Evolutionary conservation across 2,797 vertebrate genomes (phyloP), one percentile per base, ranked within the genome.

Genomic region (Ctenopoma kingsleyae): DNA sequence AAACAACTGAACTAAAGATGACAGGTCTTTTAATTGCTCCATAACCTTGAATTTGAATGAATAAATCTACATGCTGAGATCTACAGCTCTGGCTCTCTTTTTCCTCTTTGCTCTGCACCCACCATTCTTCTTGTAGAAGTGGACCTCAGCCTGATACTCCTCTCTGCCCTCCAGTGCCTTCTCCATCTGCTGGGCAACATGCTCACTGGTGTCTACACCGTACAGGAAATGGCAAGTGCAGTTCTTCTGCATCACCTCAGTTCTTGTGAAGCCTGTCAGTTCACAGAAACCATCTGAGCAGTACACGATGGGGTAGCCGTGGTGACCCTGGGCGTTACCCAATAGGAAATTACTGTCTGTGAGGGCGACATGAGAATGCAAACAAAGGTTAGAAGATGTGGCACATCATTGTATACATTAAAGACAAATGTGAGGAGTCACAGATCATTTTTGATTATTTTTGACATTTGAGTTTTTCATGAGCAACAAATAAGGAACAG

Each of bases 161-260:
- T 98, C 95, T 46, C 95, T 92, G 72, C 96, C 92, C 60, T 99
- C 97, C 88, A 99, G 92, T 0, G 96, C 96, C 89, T 97, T 97
- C 87, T 97, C 95, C 44, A 99, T 95, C 89, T 90, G 87, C 87
- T 97, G 96, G 86, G 96, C 91, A 63, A 95, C 91, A 0, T 94
- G 94, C 73, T 98, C 97, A 2, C 94, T 97, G 85, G 97, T 99
- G 90, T 97, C 96, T 0, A 93, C 80, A 7, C 98, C 98, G 0
- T 96, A 95, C 76, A 99, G 95, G 90, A 99, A 99, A 53, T 88
- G 95, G 84, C 97, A 99, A 89, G 95, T 97, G 90, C 97, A 98
- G 86, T 97, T 98, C 91, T 98, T 98, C 95, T 98, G 97, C 98
- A 99, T 99, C 88, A 99, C 97, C 89, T 99, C 97, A 0, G 96